Conservation (phyloP, 2,797 vertebrate species). For the Prionace glauca region DNA sequence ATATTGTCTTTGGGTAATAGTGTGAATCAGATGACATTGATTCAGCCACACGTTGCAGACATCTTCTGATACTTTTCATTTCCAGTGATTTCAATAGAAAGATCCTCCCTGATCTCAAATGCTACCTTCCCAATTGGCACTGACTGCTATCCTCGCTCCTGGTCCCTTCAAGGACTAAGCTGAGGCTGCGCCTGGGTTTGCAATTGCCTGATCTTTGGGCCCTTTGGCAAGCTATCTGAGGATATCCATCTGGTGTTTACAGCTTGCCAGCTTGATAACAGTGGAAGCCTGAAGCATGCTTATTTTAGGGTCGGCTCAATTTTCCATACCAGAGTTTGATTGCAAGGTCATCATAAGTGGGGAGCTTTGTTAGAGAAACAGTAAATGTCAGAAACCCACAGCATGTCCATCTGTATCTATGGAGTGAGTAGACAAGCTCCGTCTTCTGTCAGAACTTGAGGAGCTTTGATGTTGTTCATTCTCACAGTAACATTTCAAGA, state of each 20-base stretch:
- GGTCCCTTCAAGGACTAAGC: not conserved
- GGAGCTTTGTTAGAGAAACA: not conserved
- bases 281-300: not conserved
- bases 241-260: not conserved
- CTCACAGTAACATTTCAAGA: not conserved
- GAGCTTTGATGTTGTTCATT: not conserved
- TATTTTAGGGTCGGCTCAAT: not conserved
- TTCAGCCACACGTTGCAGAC: not conserved
- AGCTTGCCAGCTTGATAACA: not conserved
- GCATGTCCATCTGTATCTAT: not conserved
- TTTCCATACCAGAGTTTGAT: not conserved
- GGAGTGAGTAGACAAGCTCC: not conserved
- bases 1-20: not conserved
- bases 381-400: not conserved
- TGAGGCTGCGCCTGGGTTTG: not conserved
- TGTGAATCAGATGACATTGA: not conserved
- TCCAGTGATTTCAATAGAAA: not conserved
- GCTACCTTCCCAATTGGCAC: no score
- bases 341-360: not conserved
- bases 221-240: no score
- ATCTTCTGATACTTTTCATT: not conserved
- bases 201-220: not conserved
- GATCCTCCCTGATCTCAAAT: not conserved
- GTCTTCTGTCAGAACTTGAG: no score
- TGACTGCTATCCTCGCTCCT: not conserved